phyloP scores from a whole-genome alignment of 1,140 invertebrate genomes.

The Tetramorium parvispinum region DNA sequence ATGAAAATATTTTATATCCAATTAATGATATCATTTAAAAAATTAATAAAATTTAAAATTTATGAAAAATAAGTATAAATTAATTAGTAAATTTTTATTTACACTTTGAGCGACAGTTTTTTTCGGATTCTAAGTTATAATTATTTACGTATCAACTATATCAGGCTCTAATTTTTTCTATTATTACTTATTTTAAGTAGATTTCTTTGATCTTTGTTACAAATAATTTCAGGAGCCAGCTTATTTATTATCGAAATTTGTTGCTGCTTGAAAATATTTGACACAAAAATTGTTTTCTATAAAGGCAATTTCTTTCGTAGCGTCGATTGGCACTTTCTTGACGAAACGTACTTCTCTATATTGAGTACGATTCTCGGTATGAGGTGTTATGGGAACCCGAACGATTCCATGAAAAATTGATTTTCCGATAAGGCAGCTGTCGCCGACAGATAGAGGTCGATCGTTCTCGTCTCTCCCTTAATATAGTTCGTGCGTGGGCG shows the following conservation, averaged over 20 bases:
- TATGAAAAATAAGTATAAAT: neutral
- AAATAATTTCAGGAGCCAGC: neutral
- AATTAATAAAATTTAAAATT: neutral
- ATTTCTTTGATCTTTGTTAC: neutral
- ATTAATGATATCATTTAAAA: neutral
- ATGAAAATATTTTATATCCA: neutral
- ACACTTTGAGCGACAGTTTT: neutral
- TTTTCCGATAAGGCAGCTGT: conserved; percentile 66
- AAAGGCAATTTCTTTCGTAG: conserved; percentile 1
- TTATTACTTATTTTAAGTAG: neutral
- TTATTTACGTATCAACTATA: neutral
- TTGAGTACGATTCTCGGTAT: conserved; percentile 33
- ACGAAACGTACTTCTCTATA: conserved; percentile 24
- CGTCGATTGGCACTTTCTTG: conserved; percentile 45
- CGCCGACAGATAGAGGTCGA: conserved; percentile 65
- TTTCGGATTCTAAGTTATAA: neutral
- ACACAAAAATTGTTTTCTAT: conserved; percentile 1
- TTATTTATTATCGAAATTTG: conserved; percentile 1
- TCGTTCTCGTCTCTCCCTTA: neutral
- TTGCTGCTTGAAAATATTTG: neutral
- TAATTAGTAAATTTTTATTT: neutral
- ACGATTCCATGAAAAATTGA: conserved; percentile 35
- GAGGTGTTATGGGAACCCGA: conserved; percentile 41
- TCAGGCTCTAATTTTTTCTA: neutral
- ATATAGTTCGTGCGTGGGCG: neutral